Conservation (phyloP, 1,140 invertebrate genomes). For the Agrilus planipennis region DNA sequence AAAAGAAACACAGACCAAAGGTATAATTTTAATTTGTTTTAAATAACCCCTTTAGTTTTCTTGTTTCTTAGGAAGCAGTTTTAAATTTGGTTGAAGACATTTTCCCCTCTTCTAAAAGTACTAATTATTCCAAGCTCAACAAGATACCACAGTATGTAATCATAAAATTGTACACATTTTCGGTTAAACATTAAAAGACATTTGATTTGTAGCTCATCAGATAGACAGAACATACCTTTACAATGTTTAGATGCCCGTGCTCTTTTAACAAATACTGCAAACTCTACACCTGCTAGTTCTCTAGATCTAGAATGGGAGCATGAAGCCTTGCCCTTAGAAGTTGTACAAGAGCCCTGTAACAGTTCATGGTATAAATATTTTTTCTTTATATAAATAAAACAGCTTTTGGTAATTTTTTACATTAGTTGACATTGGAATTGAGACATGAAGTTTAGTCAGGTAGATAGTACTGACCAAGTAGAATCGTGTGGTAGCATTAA, state of each 20-base stretch:
- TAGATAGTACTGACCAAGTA: too few relatives aligned
- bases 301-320: conserved; percentile 50
- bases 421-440: too few relatives aligned
- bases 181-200: conserved; percentile 2
- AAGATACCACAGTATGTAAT: background rate
- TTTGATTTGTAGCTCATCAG: conserved; percentile 28
- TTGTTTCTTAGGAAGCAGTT: conserved; percentile 25
- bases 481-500: too few relatives aligned
- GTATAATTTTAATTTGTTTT: conserved; percentile 12
- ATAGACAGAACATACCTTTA: conserved; percentile 34
- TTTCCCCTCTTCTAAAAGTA: conserved; percentile 34
- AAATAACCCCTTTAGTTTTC: conserved; percentile 8
- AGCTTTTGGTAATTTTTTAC: too few relatives aligned
- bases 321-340: conserved; percentile 33
- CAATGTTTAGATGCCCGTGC: conserved; percentile 39
- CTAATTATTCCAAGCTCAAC: conserved; percentile 20
- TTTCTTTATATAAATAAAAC: too few relatives aligned
- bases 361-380: conserved; percentile 26
- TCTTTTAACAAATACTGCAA: conserved; percentile 32
- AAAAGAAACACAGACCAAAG: conserved; percentile 16
- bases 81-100: conserved; percentile 38
- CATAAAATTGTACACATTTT: conserved; percentile 7
- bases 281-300: conserved; percentile 42
- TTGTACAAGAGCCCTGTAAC: conserved; percentile 26
- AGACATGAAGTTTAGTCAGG: too few relatives aligned